Evolutionary conservation across 2,113 vertebrate genomes (phyloP).

Genomic region (Tautogolabrus adspersus): DNA sequence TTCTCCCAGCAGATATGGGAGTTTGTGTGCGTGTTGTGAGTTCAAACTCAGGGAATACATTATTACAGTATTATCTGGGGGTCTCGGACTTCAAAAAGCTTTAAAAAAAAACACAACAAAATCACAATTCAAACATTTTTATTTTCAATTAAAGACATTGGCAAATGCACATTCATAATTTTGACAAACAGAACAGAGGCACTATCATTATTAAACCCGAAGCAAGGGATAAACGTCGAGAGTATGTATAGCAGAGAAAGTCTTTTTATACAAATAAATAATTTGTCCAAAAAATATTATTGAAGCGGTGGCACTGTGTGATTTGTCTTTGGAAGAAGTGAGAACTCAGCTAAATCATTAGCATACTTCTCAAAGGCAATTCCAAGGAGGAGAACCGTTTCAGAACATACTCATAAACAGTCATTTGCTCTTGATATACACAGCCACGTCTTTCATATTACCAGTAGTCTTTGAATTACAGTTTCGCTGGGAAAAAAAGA

Average conservation of each 20-base stretch:
- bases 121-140: conserved; percentile 35
- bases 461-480: conserved; percentile 57
- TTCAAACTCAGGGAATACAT: too few species aligned
- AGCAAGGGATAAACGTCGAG: conserved; percentile 5
- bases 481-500: background rate
- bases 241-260: background rate
- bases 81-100: background rate
- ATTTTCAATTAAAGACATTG: conserved; percentile 38
- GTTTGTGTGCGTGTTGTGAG: too few species aligned
- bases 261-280: conserved; percentile 51
- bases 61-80: too few species aligned
- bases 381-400: conserved; percentile 18
- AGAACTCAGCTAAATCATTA: conserved; percentile 1
- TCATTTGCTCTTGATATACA: conserved; percentile 33
- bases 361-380: conserved; percentile 1
- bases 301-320: conserved; percentile 14
- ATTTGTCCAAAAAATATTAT: conserved; percentile 2
- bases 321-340: background rate
- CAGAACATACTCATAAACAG: conserved; percentile 15
- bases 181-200: conserved; percentile 23
- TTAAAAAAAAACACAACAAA: background rate
- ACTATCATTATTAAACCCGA: conserved; percentile 13
- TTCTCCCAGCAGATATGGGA: too few species aligned
- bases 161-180: background rate
- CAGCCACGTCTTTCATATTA: conserved; percentile 58